Evolutionary conservation across 2,797 vertebrate species (phyloP).

Genomic region (Pseudotriccus pelzelni): DNA sequence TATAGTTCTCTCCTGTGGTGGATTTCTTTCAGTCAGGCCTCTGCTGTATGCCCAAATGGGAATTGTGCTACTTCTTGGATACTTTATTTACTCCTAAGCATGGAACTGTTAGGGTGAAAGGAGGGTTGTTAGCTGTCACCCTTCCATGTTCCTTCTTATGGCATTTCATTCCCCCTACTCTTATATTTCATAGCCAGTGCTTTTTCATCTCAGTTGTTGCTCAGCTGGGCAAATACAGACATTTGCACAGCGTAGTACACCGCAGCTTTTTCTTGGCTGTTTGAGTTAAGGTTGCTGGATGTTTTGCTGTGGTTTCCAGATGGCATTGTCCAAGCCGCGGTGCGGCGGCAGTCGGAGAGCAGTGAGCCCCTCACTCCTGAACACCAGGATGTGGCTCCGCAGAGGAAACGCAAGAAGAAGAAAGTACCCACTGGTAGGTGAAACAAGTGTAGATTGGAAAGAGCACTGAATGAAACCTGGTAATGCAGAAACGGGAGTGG

Average conservation of each 20-base stretch:
- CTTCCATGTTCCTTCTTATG: not conserved
- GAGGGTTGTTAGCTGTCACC: not conserved
- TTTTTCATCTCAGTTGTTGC: not conserved
- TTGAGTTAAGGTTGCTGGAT: not conserved
- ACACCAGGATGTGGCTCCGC: slow-evolving; percentile 63
- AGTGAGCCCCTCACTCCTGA: slow-evolving; percentile 79
- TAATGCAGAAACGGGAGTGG: not conserved
- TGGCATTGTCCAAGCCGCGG: slow-evolving; percentile 64
- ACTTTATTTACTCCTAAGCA: not conserved
- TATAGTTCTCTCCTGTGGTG: not conserved
- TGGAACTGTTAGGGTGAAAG: not conserved
- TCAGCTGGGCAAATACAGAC: not conserved
- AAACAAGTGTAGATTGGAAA: not conserved
- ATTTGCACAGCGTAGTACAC: not conserved
- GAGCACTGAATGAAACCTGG: not conserved
- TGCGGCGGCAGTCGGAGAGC: slow-evolving; percentile 73
- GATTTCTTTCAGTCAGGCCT: not conserved
- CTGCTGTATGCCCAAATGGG: not conserved
- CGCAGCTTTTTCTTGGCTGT: not conserved
- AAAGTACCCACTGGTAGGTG: slow-evolving; percentile 76
- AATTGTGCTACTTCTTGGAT: not conserved
- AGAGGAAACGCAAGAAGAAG: slow-evolving; percentile 84
- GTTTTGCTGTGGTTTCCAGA: slow-evolving; percentile 50
- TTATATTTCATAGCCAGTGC: not conserved
- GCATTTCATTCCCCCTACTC: not conserved